Base-by-base conservation (phyloP, 2,797 vertebrate genomes). In the Melanotaenia boesemani region DNA sequence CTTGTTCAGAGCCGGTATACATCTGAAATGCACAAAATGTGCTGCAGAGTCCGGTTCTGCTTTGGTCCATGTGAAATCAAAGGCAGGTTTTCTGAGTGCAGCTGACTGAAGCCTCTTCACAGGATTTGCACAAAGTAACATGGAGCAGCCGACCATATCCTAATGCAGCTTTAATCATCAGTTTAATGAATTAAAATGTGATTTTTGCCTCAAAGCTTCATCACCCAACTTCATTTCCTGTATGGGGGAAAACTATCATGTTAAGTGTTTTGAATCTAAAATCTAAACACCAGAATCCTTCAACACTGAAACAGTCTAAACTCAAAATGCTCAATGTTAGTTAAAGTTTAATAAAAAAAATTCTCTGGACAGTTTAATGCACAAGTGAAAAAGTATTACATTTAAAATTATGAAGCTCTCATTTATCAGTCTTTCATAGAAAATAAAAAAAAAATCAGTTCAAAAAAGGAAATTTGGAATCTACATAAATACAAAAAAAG, bases 111-210 rank as follows among this genome's bases (percentile, higher is more conserved):
- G 26, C 30, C 32, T 0, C 46, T 22, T 73, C 55, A 32, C 73
- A 44, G 62, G 39, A 56, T 68, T 36, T 63, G 39, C 54, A 58
- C 34, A 54, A 66, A 65, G 46, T 52, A 16, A 48, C 56, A 18
- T 4, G 28, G 44, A 68, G 76, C 86, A 48, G 66, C 70, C 73
- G 59, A 37, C 73, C n/a, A 74, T 58, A 72, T 73, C 22, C 76
- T 76, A 52, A 81, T 48, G 2, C 79, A 66, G 77, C 70, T 86
- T 81, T 79, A 76, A 79, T 77, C 81, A 30, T 61, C 72, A 41
- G 34, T 58, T 22, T 77, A 74, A 80, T 86, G 9, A 66, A 79
- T 82, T 77, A 71, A 75, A 75, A 60, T 63, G 32, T 28, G 66
- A 73, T 28, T 52, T 71, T 67, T 20, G 67, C 77, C 52, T 76